Evolutionary conservation across 1,140 invertebrate genomes (phyloP).

Genomic region (Ips typographus): DNA sequence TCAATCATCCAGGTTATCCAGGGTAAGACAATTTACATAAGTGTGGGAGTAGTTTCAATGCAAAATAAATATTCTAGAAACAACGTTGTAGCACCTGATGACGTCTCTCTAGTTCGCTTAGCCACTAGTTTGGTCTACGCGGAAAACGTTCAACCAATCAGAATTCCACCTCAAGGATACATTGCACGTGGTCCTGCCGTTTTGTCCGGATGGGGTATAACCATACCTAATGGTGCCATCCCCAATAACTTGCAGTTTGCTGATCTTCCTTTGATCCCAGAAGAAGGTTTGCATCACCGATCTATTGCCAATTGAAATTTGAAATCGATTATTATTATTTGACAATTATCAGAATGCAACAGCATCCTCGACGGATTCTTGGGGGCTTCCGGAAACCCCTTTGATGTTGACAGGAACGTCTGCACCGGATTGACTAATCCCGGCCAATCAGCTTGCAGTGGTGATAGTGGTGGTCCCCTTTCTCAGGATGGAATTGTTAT

Average conservation of each 20-base stretch:
- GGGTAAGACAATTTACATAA: constrained; percentile 16
- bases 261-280: constrained; percentile 14
- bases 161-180: constrained; percentile 52
- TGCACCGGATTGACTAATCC: constrained; percentile 12
- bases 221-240: constrained; percentile 38
- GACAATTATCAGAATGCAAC: constrained; percentile 42
- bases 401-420: constrained; percentile 8
- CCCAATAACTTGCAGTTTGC: constrained; percentile 41
- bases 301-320: too few relatives aligned
- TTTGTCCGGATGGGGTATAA: constrained; percentile 53
- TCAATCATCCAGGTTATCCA: constrained; percentile 11
- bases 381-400: constrained; percentile 45
- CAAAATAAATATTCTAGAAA: constrained; percentile 39
- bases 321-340: too few relatives aligned
- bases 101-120: constrained; percentile 65
- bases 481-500: constrained; percentile 52
- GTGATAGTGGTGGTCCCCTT: constrained; percentile 28
- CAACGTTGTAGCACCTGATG: constrained; percentile 55
- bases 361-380: constrained; percentile 38
- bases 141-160: constrained; percentile 55
- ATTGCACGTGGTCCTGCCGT: constrained; percentile 42
- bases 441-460: constrained; percentile 19
- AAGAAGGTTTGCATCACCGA: constrained; percentile 1
- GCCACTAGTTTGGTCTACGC: constrained; percentile 55
- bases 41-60: neutral